Evolutionary conservation across 1,140 invertebrate genomes (phyloP).

Genomic region (Phthorimaea operculella): DNA sequence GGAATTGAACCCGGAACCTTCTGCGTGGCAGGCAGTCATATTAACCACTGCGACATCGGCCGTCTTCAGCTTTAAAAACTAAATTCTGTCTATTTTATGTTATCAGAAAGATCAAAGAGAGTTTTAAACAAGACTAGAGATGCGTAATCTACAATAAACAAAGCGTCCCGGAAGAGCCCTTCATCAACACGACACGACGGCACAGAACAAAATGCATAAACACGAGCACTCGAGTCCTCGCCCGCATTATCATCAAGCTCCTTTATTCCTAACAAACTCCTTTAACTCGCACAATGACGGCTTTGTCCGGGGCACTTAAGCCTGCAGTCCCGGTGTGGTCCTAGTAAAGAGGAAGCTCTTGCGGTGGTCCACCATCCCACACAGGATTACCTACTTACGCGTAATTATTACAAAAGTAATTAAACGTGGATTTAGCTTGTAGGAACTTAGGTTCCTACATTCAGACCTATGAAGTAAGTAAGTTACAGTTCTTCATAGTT

Average conservation of each 20-base stretch:
- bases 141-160: not conserved
- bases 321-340: not conserved
- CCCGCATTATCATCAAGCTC: not conserved
- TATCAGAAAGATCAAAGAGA: not conserved
- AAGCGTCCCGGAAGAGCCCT: too few relatives aligned
- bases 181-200: not conserved
- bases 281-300: not conserved
- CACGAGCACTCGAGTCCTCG: not conserved
- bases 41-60: too few relatives aligned
- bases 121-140: not conserved
- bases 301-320: slow-evolving; percentile 1
- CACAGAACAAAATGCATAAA: not conserved
- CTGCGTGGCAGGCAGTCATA: too few relatives aligned
- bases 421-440: too few relatives aligned
- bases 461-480: too few relatives aligned
- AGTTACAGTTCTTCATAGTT: too few relatives aligned
- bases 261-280: not conserved
- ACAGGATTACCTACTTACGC: too few relatives aligned
- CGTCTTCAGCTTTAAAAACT: not conserved
- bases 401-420: too few relatives aligned
- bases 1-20: too few relatives aligned
- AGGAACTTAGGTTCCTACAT: too few relatives aligned
- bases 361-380: too few relatives aligned
- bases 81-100: not conserved
- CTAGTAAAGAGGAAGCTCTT: too few relatives aligned